A percentile compares a stretch with the other conserved stretches of the same genome.
phyloP scores from a whole-genome alignment of 2,797 vertebrate genomes.

The Hippoglossus hippoglossus region DNA sequence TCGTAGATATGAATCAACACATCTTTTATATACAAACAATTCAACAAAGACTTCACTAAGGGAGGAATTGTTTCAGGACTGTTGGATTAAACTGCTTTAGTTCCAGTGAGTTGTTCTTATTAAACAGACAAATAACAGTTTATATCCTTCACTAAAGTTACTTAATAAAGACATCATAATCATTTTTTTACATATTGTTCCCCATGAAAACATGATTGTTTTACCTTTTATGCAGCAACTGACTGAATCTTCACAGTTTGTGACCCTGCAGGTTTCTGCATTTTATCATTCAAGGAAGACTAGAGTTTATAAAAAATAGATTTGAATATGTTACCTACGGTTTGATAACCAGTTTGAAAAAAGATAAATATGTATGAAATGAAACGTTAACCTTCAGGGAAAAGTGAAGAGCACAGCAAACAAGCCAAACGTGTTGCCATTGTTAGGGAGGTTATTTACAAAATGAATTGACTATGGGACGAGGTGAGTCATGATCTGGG shows the following conservation, averaged over 20 bases:
- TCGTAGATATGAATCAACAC: too few relatives aligned
- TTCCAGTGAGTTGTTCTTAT: too few relatives aligned
- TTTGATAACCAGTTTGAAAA: too few relatives aligned
- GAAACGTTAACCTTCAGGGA: not conserved
- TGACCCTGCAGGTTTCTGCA: not conserved
- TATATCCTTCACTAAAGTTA: too few relatives aligned
- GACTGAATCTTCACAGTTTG: not conserved
- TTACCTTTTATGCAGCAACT: not conserved
- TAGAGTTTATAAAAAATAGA: not conserved
- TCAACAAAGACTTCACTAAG: too few relatives aligned
- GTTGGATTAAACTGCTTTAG: too few relatives aligned
- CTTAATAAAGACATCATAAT: too few relatives aligned
- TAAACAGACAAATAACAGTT: too few relatives aligned
- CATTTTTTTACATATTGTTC: not conserved
- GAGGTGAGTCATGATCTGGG: slow-evolving; percentile 15
- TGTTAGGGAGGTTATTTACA: slow-evolving; percentile 1
- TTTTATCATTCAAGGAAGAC: not conserved
- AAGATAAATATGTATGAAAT: not conserved
- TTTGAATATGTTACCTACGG: not conserved
- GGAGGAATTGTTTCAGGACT: too few relatives aligned
- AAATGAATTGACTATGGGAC: slow-evolving; percentile 28
- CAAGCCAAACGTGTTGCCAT: not conserved
- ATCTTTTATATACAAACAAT: too few relatives aligned
- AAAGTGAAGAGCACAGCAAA: not conserved
- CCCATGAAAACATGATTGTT: not conserved